phyloP scores from a whole-genome alignment of 1,140 invertebrate species.

The Papilio polyxenes region DNA sequence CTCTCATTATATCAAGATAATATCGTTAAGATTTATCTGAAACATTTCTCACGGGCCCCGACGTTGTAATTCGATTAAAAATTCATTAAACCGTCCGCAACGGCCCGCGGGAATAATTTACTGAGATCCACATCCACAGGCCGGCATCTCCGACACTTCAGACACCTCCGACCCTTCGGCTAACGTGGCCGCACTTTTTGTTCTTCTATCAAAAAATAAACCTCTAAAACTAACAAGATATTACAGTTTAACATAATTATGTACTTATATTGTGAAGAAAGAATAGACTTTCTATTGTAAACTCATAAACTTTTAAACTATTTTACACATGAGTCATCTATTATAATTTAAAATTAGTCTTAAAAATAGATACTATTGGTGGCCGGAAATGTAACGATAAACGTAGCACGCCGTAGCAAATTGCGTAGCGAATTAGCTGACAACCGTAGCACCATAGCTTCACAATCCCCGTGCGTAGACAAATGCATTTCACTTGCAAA shows the following conservation, averaged over 20 bases:
- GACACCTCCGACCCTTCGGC: neutral
- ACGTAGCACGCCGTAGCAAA: neutral
- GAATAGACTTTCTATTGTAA: neutral
- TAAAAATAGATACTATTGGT: too few relatives aligned
- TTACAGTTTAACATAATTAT: neutral
- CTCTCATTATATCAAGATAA: constrained; percentile 38
- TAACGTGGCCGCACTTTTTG: constrained; percentile 29
- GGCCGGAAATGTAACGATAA: neutral
- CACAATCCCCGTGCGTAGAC: neutral
- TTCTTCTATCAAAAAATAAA: constrained; percentile 26
- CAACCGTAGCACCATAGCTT: neutral
- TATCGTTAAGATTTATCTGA: constrained; percentile 49
- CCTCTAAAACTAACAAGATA: constrained; percentile 26
- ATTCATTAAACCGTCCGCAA: constrained; percentile 78
- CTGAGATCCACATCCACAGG: constrained; percentile 73
- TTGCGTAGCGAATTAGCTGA: neutral
- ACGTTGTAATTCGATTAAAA: constrained; percentile 80
- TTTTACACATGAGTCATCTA: neutral
- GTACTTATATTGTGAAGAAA: too few relatives aligned
- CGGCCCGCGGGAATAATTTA: constrained; percentile 79
- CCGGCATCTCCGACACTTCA: constrained; percentile 61
- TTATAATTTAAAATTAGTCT: neutral
- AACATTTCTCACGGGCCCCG: constrained; percentile 67
- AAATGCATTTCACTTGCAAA: neutral
- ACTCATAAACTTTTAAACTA: neutral